phyloP scores from a whole-genome alignment of 1,140 invertebrate species.

The Zaprionus lachaisei region DNA sequence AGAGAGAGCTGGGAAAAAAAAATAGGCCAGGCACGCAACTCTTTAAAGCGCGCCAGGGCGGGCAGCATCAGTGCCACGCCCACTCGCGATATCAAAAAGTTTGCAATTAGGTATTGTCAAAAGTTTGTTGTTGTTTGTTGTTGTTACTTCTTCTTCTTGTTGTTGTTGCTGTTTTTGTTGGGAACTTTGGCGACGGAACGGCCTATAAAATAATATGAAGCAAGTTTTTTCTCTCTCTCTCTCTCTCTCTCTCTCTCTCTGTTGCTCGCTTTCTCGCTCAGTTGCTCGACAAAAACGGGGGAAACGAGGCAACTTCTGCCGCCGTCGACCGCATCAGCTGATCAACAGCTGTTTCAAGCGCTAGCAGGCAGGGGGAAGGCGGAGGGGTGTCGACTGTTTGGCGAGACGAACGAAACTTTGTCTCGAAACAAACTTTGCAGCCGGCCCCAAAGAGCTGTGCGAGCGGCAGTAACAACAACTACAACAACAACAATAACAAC shows the following conservation, averaged over 20 bases:
- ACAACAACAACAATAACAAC: background rate
- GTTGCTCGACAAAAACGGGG: background rate
- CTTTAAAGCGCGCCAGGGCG: conserved; percentile 59
- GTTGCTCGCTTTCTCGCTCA: background rate
- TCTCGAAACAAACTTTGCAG: conserved; percentile 12
- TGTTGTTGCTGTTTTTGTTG: conserved; percentile 38
- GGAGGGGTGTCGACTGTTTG: background rate
- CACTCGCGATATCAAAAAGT: conserved; percentile 67
- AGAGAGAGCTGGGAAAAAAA: background rate
- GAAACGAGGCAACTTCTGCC: conserved; percentile 2
- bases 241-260: too few relatives aligned
- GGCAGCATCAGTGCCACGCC: conserved; percentile 29
- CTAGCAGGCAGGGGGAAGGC: background rate
- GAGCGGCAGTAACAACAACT: background rate
- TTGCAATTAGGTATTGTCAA: conserved; percentile 82
- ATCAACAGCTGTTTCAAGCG: conserved; percentile 57
- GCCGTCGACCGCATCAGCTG: conserved; percentile 1
- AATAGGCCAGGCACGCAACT: conserved; percentile 51
- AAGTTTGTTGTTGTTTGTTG: conserved; percentile 29
- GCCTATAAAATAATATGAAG: conserved; percentile 10
- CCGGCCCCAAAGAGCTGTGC: conserved; percentile 5
- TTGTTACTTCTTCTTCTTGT: conserved; percentile 6
- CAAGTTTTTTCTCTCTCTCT: background rate
- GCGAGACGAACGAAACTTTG: conserved; percentile 12
- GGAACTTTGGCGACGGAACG: conserved; percentile 32